These are phyloP conservation scores for Phacellophora camtschatica DNA, from an alignment of 30 jellyfish, hydroid and myxozoan species.

Conservation along the genomic window DNA sequence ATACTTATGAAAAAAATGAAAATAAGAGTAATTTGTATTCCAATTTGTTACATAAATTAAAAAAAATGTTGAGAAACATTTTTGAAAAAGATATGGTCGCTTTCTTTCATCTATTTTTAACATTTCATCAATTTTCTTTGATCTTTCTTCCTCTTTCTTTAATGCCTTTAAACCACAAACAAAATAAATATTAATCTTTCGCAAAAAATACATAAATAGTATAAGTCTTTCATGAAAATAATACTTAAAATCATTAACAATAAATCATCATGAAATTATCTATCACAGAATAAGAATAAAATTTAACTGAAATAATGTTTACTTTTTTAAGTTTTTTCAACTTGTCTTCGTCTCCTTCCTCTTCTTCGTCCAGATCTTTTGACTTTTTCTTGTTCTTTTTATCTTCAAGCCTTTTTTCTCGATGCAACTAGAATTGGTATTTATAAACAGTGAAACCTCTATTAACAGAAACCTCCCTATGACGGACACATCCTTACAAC, in stretches of 20 bases:
- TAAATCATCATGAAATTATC: too few relatives aligned
- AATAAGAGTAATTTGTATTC: too few relatives aligned
- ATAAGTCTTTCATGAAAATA: too few relatives aligned
- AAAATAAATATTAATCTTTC: background rate
- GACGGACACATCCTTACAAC: too few relatives aligned
- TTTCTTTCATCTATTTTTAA: constrained; percentile 87
- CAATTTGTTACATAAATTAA: too few relatives aligned
- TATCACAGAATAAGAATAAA: background rate
- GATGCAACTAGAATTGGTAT: constrained; percentile 58
- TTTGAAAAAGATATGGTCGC: constrained; percentile 84
- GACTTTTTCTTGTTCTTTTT: constrained; percentile 25
- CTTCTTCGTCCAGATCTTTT: background rate
- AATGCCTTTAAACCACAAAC: constrained; percentile 60
- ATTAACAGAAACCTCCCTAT: too few relatives aligned
- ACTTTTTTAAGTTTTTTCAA: constrained; percentile 37
- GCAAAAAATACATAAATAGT: too few relatives aligned
- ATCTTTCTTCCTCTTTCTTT: constrained; percentile 78
- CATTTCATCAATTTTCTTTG: constrained; percentile 54
- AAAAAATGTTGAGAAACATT: too few relatives aligned
- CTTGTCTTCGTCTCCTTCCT: constrained; percentile 39
- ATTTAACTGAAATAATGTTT: background rate
- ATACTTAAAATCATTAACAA: too few relatives aligned
- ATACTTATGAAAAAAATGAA: too few relatives aligned
- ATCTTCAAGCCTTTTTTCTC: constrained; percentile 59
- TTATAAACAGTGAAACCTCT: too few relatives aligned